These are phyloP conservation scores for Pinctada fucata DNA, from an alignment of 2,888 invertebrate species.

Conservation along the genomic window DNA sequence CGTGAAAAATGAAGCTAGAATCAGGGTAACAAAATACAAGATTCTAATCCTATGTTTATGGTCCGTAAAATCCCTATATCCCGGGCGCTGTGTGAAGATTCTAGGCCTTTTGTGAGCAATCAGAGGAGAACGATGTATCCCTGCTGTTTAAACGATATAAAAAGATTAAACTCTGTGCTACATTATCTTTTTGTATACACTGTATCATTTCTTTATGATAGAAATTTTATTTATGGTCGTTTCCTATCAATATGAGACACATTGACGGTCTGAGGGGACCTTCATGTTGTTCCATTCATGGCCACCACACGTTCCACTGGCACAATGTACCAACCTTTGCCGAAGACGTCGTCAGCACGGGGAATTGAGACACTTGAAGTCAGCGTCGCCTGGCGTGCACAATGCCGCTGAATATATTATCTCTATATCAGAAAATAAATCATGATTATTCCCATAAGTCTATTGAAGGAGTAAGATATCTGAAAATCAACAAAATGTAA, in stretches of 20 bases:
- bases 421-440: constrained; percentile 22
- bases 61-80: background rate
- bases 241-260: background rate
- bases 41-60: background rate
- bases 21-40: too few relatives aligned
- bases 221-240: background rate
- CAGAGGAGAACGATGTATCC: background rate
- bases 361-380: too few relatives aligned
- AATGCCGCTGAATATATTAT: constrained; percentile 33
- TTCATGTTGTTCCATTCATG: too few relatives aligned
- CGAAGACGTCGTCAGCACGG: too few relatives aligned
- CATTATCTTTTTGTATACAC: background rate
- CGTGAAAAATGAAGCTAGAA: too few relatives aligned
- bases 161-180: background rate
- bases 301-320: too few relatives aligned
- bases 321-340: too few relatives aligned
- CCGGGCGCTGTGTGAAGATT: background rate
- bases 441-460: constrained; percentile 26
- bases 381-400: background rate
- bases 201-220: constrained; percentile 4
- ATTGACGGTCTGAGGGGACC: background rate
- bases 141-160: constrained; percentile 3
- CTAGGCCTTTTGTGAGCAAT: background rate
- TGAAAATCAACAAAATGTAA: background rate
- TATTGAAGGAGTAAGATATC: constrained; percentile 5